Evolutionary conservation across 1,140 invertebrate genomes (phyloP), one percentile per base, ranked within the genome.

Genomic region (Brachionus rubens): DNA sequence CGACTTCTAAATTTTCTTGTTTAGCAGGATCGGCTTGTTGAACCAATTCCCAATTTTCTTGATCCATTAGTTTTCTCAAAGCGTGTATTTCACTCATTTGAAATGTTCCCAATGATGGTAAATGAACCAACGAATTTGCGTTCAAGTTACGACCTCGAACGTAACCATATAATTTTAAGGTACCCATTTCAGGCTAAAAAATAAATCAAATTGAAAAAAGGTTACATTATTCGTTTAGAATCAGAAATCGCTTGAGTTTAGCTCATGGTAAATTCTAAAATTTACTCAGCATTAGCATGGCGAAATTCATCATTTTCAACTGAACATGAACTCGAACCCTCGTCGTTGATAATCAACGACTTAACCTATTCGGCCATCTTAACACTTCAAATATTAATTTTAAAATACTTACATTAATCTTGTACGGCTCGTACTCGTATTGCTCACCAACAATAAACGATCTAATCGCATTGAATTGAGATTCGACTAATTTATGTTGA

Each of bases 61-160:
- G 88, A 84, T 91, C 91, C 87, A 96, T 92, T 75, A 41, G 28
- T 75, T 75, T 75, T 54, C 85, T 83, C 0, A 87, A 82, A 0
- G 88, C 87, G 85, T 91, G 89, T 78, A 97, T 92, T 82, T 90
- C 88, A 2, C 85, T 86, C 88, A 98, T 89, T 87, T 96, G 94
- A 83, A 91, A 98, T 81, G 96, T 91, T 46, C 93, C 94, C 81
- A 92, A 88, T 0, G 92, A 93, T 65, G 92, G 89, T 65, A 98
- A 89, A 81, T 98, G 92, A 52, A 98, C 86, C 52, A 97, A 86
- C 78, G 90, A 86, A 87, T 98, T 96, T 0, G 91, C 92, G 43
- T 96, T 85, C 6, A 90, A 85, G 79, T 89, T 87, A 10, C 81
- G 80, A 0, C 92, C 91, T 80, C 91, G 86, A 52, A 98, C 82